A percentile compares a stretch with the other conserved stretches of the same genome.
Conservation (phyloP, 2,113 vertebrate genomes). For the Nannobrachium achirus region DNA sequence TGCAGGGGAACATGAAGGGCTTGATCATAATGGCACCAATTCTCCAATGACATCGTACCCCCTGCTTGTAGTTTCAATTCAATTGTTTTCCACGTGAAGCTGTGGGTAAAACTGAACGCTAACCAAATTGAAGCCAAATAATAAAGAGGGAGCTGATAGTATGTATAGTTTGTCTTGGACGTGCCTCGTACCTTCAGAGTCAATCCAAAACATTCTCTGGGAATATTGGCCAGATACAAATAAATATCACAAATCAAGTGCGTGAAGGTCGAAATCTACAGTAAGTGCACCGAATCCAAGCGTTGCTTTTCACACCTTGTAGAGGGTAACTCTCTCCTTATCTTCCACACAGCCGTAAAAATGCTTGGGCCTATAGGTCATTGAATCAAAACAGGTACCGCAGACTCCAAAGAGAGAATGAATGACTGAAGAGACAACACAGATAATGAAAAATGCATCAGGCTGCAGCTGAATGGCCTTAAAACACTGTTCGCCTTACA, state of each 20-base stretch:
- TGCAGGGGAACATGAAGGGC: conserved; percentile 38
- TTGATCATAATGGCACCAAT: conserved; percentile 65
- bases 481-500: conserved; percentile 26
- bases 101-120: conserved; percentile 29
- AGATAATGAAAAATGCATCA: conserved; percentile 40
- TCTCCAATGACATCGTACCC: conserved; percentile 36
- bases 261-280: not conserved
- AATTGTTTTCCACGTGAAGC: conserved; percentile 2
- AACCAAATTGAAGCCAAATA: conserved; percentile 15
- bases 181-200: not conserved
- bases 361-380: conserved; percentile 24
- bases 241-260: conserved; percentile 26
- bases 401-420: conserved; percentile 28
- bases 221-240: conserved; percentile 22
- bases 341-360: conserved; percentile 11
- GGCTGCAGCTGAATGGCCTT: conserved; percentile 14
- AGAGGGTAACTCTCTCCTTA: conserved; percentile 7
- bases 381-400: conserved; percentile 32
- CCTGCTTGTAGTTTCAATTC: conserved; percentile 15
- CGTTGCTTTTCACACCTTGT: conserved; percentile 16
- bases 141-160: conserved; percentile 10
- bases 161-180: conserved; percentile 19
- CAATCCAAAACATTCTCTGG: not conserved
- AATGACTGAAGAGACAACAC: conserved; percentile 27
- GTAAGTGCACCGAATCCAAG: not conserved